These are phyloP conservation scores for Melanostoma scalare DNA, from an alignment of 2,888 invertebrate genomes.

Conservation along the genomic window DNA sequence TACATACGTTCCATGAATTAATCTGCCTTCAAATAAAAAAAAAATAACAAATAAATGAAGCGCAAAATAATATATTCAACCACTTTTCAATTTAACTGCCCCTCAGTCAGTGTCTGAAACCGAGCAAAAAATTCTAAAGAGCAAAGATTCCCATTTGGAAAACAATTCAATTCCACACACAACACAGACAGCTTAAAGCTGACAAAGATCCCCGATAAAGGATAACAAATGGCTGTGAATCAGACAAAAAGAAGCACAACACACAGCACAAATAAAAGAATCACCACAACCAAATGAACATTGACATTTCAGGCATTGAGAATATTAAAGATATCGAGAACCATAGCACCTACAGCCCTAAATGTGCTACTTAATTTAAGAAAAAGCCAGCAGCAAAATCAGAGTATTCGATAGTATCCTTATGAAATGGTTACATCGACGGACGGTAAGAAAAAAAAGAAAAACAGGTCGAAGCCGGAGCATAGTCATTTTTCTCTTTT, in stretches of 20 bases:
- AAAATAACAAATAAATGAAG: constrained; percentile 34
- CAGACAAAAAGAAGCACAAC: background rate
- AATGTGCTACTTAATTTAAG: constrained; percentile 8
- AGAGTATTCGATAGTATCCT: background rate
- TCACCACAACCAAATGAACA: constrained; percentile 1
- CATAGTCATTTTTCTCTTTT: background rate
- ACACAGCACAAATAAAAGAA: background rate
- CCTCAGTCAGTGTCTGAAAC: background rate
- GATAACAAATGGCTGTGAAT: constrained; percentile 52
- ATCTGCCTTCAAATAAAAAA: constrained; percentile 19
- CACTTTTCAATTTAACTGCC: constrained; percentile 33
- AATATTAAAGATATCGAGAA: background rate
- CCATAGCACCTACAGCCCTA: background rate
- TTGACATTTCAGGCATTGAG: background rate
- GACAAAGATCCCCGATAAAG: constrained; percentile 48
- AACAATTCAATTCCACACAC: constrained; percentile 37
- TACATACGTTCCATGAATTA: constrained; percentile 11
- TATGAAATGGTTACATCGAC: background rate
- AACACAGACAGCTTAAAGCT: constrained; percentile 47
- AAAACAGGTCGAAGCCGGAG: no score
- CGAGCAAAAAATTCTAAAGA: background rate
- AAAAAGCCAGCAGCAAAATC: background rate
- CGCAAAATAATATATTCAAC: constrained; percentile 30
- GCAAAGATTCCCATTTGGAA: constrained; percentile 8
- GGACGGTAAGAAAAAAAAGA: background rate